Evolutionary conservation across 2,888 invertebrate species (phyloP), one percentile per base, ranked within the genome.

Genomic region (Phyto melanocephala): DNA sequence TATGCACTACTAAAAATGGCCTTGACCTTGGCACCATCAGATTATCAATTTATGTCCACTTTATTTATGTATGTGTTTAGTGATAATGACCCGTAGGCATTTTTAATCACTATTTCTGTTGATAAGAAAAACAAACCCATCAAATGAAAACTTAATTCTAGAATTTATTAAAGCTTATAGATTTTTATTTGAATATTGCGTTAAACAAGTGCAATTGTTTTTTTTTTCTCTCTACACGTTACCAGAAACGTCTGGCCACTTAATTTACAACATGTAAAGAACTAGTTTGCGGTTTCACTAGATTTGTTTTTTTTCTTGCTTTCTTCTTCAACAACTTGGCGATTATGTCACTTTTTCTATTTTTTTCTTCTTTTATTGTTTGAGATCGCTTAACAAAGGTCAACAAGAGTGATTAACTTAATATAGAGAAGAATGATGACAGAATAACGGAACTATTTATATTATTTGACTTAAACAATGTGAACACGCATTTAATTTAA

Each of bases 321-420:
- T n/a, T n/a, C n/a, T n/a, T n/a, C 37, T 13, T 15, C 17, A 50
- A 33, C 28, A 37, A 52, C 35, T 60, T 42, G 42, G 52, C 68
- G 81, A 81, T 81, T 81, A 81, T 81, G 78, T 81, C 81, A 81
- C 77, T 74, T 68, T 56, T 81, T 71, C 52, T 65, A 58, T 42
- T 67, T 65, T 24, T 45, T 50, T 42, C 58, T 35, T 54, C 60
- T 17, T 33, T 20, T 50, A 22, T 22, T 40, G 8, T 42, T 28
- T 37, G 4, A 74, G 40, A 33, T 42, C n/a, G 28, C 24, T 22
- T 17, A 7, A 22, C 33, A 54, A 42, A n/a, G n/a, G n/a, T n/a
- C n/a, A n/a, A n/a, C n/a, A n/a, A n/a, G n/a, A n/a, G n/a, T n/a
- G n/a, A n/a, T n/a, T n/a, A n/a, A n/a, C n/a, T n/a, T n/a, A n/a